phyloP scores from a whole-genome alignment of 2,888 invertebrate species.

The Cosmia trapezina region DNA sequence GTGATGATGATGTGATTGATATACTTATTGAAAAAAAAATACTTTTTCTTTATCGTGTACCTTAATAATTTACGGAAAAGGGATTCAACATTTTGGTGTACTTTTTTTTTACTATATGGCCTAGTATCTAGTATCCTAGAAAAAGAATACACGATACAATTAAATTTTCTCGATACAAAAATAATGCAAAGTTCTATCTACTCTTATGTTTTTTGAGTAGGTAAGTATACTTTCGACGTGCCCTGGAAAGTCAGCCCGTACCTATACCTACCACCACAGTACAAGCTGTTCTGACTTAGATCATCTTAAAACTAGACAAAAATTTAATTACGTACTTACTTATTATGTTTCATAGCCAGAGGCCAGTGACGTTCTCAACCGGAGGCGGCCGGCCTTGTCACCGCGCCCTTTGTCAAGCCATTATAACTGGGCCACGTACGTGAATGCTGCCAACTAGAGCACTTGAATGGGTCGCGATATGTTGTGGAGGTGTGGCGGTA shows the following conservation, averaged over 20 bases:
- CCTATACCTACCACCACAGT: too few species aligned
- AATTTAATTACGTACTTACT: neutral
- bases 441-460: constrained; percentile 21
- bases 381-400: constrained; percentile 77
- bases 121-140: too few species aligned
- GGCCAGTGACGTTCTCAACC: constrained; percentile 67
- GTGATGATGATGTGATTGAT: too few species aligned
- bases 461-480: constrained; percentile 20
- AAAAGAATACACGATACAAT: too few species aligned
- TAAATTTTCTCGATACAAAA: too few species aligned
- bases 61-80: too few species aligned
- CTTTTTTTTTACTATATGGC: too few species aligned
- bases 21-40: too few species aligned
- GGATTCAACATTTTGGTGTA: too few species aligned
- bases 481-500: constrained; percentile 16
- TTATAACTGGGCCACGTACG: constrained; percentile 41
- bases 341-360: constrained; percentile 3
- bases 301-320: neutral
- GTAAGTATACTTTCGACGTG: fast-evolving
- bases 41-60: too few species aligned
- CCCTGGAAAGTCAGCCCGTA: neutral
- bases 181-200: too few species aligned
- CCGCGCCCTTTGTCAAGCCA: constrained; percentile 40
- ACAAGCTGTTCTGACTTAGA: neutral
- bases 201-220: too few species aligned